These are phyloP conservation scores for Sparidentex hasta DNA, from an alignment of 2,797 vertebrate species.

Conservation along the genomic window DNA sequence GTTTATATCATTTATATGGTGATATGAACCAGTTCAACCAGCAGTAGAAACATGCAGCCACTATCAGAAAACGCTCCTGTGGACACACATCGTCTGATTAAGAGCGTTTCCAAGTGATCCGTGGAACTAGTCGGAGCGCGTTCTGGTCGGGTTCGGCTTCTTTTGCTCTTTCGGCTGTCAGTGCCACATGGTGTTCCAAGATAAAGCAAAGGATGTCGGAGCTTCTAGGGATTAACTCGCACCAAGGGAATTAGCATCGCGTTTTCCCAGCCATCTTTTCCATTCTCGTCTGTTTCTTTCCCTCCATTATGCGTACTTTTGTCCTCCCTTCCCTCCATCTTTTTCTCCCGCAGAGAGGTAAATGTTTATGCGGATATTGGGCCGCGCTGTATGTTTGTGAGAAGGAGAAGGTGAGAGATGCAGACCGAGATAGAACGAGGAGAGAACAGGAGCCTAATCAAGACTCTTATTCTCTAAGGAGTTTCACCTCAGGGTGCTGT, in stretches of 20 bases:
- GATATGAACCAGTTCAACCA: neutral
- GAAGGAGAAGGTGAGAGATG: conserved; percentile 16
- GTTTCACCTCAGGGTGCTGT: conserved; percentile 54
- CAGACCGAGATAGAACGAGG: conserved; percentile 6
- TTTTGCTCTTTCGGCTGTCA: conserved; percentile 11
- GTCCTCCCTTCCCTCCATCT: neutral
- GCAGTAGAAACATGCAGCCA: neutral
- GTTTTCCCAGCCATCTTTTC: conserved; percentile 42
- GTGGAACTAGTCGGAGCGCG: neutral
- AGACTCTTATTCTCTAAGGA: conserved; percentile 58
- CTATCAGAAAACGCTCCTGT: neutral
- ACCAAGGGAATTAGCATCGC: conserved; percentile 71
- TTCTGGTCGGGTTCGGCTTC: neutral
- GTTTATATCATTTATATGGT: neutral
- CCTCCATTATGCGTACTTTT: conserved; percentile 6
- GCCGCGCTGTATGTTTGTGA: conserved; percentile 6
- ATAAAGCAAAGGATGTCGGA: conserved; percentile 74
- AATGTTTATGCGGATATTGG: conserved; percentile 17
- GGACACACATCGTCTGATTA: neutral
- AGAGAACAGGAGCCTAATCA: conserved; percentile 43
- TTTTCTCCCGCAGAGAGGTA: conserved; percentile 8
- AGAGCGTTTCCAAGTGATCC: neutral
- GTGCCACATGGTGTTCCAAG: conserved; percentile 57
- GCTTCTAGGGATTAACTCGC: conserved; percentile 72
- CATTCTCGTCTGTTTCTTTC: conserved; percentile 40